Percentiles rank a stretch among this genome's conserved stretches.
phyloP scores from a whole-genome alignment of 2,113 vertebrate genomes.

The Daboia siamensis region DNA sequence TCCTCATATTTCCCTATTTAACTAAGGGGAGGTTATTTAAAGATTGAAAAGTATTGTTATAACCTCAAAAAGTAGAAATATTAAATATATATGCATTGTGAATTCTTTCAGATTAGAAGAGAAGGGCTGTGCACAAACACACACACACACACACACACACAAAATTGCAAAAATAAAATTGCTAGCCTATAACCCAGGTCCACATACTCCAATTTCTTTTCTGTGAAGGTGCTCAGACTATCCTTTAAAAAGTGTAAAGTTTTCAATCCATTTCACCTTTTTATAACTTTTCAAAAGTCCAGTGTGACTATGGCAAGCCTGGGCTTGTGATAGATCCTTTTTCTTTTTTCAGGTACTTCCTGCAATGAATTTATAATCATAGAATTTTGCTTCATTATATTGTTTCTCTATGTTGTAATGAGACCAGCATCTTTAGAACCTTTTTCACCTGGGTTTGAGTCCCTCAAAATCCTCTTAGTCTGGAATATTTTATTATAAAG shows the following conservation, averaged over 20 bases:
- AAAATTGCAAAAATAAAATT: neutral
- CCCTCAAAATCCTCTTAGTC: neutral
- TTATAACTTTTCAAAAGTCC: neutral
- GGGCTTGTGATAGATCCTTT: neutral
- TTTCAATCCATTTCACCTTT: neutral
- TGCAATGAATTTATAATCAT: neutral
- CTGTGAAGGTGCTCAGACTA: neutral
- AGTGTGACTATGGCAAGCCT: neutral
- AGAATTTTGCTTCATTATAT: neutral
- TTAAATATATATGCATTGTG: neutral
- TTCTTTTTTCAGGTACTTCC: neutral
- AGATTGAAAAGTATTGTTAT: neutral
- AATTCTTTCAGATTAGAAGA: neutral
- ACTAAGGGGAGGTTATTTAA: neutral
- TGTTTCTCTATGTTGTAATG: neutral
- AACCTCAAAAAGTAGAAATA: neutral
- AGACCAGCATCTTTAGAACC: neutral
- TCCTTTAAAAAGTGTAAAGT: neutral
- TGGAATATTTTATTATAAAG: neutral
- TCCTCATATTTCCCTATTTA: neutral
- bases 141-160: neutral
- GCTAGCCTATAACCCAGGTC: neutral
- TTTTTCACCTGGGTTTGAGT: neutral
- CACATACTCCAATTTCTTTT: neutral
- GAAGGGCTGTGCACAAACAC: accelerated